Evolutionary conservation across 37 sponge, comb jelly and placozoan genomes (phyloP).

Genomic region (Tethya wilhelma): DNA sequence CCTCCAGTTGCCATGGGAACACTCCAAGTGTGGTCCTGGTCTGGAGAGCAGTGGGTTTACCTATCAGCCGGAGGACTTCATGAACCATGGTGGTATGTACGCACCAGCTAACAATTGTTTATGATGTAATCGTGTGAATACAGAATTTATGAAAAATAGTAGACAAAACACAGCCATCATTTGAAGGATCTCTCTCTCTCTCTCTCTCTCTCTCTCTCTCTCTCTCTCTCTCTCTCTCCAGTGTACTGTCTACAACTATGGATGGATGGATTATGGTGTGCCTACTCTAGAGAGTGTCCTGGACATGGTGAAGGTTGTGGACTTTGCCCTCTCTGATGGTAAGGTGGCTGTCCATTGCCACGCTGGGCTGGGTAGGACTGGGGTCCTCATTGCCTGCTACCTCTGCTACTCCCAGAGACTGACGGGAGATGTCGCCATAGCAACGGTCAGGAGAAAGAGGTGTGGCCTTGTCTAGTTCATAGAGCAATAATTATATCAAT

Average conservation of each 20-base stretch:
- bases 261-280: slow-evolving; percentile 85
- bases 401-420: slow-evolving; percentile 79
- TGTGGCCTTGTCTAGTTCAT: too few relatives aligned
- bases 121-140: too few relatives aligned
- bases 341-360: slow-evolving; percentile 94
- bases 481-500: too few relatives aligned
- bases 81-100: slow-evolving; percentile 68
- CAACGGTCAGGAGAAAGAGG: slow-evolving; percentile 74
- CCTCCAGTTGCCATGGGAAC: slow-evolving; percentile 92
- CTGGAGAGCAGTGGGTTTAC: slow-evolving; percentile 89
- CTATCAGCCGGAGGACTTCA: slow-evolving; percentile 89
- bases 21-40: slow-evolving; percentile 89
- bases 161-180: neutral
- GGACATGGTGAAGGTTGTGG: slow-evolving; percentile 92
- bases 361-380: slow-evolving; percentile 96
- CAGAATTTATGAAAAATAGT: too few relatives aligned
- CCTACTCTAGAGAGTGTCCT: slow-evolving; percentile 75
- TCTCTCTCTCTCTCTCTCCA: slow-evolving; percentile 23
- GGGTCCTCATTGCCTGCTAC: slow-evolving; percentile 95
- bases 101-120: neutral
- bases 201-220: slow-evolving; percentile 29
- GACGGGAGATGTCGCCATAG: slow-evolving; percentile 71
- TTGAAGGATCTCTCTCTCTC: neutral
- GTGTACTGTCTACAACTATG: slow-evolving; percentile 75
- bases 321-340: slow-evolving; percentile 81